Conservation (phyloP, 2,888 invertebrate genomes). For the Sisyra terminalis region DNA sequence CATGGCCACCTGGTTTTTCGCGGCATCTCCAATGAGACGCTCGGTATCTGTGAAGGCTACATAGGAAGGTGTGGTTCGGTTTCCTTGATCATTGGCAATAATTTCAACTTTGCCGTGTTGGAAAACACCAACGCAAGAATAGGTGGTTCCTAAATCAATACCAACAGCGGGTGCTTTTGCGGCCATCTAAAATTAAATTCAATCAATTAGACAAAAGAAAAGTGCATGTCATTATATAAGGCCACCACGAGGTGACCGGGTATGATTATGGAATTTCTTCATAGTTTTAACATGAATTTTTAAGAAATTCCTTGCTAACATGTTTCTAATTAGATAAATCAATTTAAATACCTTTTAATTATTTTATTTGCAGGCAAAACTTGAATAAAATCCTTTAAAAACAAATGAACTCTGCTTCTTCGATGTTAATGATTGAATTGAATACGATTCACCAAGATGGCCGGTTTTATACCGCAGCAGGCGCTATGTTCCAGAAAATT, state of each 20-base stretch:
- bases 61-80: constrained; percentile 72
- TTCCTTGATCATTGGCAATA: constrained; percentile 82
- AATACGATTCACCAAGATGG: constrained; percentile 16
- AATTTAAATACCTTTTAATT: constrained; percentile 10
- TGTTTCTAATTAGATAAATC: constrained; percentile 2
- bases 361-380: constrained; percentile 20
- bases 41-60: constrained; percentile 77
- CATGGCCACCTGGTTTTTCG: constrained; percentile 75
- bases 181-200: constrained; percentile 30
- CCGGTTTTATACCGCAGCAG: constrained; percentile 21
- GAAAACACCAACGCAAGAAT: constrained; percentile 88
- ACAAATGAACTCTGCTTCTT: constrained; percentile 3
- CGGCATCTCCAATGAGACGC: constrained; percentile 68
- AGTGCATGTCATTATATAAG: neutral
- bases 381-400: constrained; percentile 17
- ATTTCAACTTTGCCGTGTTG: constrained; percentile 83
- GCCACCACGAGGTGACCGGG: neutral
- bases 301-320: neutral
- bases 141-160: constrained; percentile 93
- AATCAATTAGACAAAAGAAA: neutral
- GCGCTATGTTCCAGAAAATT: too few species aligned
- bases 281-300: neutral
- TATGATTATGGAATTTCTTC: neutral
- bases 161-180: constrained; percentile 76
- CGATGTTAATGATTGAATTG: constrained; percentile 5